Conservation (phyloP, 2,888 invertebrate species). For the Sipha maydis region DNA sequence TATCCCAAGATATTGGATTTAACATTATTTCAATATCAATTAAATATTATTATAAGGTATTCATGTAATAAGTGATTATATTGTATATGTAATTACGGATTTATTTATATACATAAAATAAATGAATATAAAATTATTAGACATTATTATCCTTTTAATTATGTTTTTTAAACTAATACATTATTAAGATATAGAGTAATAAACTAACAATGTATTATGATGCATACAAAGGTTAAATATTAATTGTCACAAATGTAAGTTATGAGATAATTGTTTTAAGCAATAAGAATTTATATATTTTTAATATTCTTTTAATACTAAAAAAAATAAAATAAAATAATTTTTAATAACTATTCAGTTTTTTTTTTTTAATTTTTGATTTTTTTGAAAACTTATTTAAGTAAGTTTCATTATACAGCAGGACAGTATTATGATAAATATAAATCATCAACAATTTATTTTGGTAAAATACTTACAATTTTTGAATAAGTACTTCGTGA, state of each 20-base stretch:
- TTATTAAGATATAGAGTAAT: background rate
- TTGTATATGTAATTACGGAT: too few relatives aligned
- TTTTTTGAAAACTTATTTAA: background rate
- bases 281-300: background rate
- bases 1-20: too few relatives aligned
- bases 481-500: slow-evolving; percentile 58
- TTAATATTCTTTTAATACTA: background rate
- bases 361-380: too few relatives aligned
- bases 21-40: too few relatives aligned
- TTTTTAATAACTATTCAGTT: too few relatives aligned
- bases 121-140: too few relatives aligned
- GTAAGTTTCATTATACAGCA: background rate
- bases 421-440: too few relatives aligned
- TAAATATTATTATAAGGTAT: too few relatives aligned
- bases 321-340: background rate
- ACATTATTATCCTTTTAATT: too few relatives aligned
- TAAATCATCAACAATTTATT: background rate
- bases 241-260: background rate
- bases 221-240: background rate
- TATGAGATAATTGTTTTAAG: background rate
- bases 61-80: too few relatives aligned
- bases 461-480: slow-evolving; percentile 24
- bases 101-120: too few relatives aligned
- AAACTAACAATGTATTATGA: background rate
- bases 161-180: background rate